Conservation (phyloP, 2,797 vertebrate genomes). For the Scolopax rusticola region DNA sequence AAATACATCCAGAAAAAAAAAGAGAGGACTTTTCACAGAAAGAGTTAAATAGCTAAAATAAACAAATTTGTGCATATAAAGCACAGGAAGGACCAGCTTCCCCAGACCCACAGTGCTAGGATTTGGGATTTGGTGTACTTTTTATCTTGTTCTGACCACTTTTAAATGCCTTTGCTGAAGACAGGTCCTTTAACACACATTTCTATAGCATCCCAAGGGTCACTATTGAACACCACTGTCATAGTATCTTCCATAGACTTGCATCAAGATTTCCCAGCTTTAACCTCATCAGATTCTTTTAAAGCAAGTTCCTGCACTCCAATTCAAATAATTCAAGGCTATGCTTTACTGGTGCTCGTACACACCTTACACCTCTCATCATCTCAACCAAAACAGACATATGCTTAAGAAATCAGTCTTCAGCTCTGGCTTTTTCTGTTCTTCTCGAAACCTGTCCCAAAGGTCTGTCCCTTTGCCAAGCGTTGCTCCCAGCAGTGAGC, state of each 20-base stretch:
- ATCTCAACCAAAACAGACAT: neutral
- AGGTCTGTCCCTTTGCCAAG: neutral
- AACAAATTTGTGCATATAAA: neutral
- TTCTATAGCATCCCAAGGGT: rapidly evolving
- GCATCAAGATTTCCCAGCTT: neutral
- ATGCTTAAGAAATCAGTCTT: neutral
- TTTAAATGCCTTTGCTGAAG: neutral
- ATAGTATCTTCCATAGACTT: neutral
- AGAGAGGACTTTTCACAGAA: neutral
- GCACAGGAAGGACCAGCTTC: neutral
- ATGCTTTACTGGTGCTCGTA: neutral
- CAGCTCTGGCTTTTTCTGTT: neutral
- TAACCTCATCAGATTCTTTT: neutral
- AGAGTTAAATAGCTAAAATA: neutral
- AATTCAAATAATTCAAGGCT: neutral
- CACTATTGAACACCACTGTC: neutral
- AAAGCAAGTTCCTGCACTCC: neutral
- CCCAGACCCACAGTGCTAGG: neutral
- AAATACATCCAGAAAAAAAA: neutral
- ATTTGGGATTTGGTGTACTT: neutral
- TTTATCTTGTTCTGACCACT: neutral
- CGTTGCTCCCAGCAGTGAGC: rapidly evolving
- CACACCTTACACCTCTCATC: neutral
- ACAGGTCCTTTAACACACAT: neutral
- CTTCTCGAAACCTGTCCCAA: neutral